Conservation (phyloP, 2,113 vertebrate species). For the Sarotherodon lohbergeri region DNA sequence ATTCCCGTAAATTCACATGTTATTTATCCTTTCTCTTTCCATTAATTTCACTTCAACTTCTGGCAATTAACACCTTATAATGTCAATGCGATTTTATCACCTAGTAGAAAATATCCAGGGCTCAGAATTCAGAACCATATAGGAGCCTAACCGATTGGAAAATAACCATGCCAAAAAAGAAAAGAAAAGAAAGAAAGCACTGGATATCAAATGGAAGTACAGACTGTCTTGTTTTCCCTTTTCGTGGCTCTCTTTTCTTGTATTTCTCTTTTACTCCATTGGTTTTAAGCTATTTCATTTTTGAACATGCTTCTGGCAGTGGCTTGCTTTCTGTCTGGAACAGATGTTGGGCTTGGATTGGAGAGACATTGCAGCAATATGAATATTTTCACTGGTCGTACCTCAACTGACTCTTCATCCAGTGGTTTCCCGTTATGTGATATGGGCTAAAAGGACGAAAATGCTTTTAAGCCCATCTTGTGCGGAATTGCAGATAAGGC, state of each 20-base stretch:
- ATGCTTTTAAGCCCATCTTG: slow-evolving; percentile 31
- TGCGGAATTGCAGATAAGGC: neutral
- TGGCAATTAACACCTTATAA: slow-evolving; percentile 58
- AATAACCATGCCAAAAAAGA: slow-evolving; percentile 52
- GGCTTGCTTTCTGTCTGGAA: slow-evolving; percentile 52
- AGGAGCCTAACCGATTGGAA: slow-evolving; percentile 41
- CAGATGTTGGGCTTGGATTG: slow-evolving; percentile 67
- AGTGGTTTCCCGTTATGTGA: slow-evolving; percentile 16
- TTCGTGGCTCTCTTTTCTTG: slow-evolving; percentile 40
- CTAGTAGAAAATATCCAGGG: slow-evolving; percentile 15
- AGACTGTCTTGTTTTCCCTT: slow-evolving; percentile 55
- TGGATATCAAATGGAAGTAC: slow-evolving; percentile 56
- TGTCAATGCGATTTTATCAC: slow-evolving; percentile 44
- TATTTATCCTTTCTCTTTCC: slow-evolving; percentile 38
- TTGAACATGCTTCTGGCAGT: slow-evolving; percentile 65
- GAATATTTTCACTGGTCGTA: slow-evolving; percentile 43
- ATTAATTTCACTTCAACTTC: slow-evolving; percentile 35
- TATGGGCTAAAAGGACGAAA: neutral
- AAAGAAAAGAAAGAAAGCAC: slow-evolving; percentile 32
- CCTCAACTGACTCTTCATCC: slow-evolving; percentile 41
- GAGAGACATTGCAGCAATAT: slow-evolving; percentile 31
- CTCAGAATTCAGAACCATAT: slow-evolving; percentile 1
- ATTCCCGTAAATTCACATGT: slow-evolving; percentile 13
- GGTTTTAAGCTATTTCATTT: slow-evolving; percentile 56
- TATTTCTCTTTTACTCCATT: slow-evolving; percentile 57